Evolutionary conservation across 2,113 vertebrate genomes (phyloP).

Genomic region (Entomyzon cyanotis): DNA sequence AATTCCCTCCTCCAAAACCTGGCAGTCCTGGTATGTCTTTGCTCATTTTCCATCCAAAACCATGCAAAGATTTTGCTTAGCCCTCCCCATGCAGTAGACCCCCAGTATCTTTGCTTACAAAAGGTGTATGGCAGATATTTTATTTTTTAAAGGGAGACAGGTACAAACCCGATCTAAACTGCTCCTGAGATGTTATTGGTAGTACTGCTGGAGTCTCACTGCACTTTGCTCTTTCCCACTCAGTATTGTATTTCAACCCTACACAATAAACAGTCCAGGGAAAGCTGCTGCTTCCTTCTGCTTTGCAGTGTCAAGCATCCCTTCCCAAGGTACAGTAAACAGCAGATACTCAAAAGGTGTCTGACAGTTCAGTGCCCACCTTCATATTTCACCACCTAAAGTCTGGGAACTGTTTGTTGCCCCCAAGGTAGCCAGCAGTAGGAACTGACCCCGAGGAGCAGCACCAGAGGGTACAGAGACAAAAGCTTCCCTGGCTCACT

Average conservation of each 20-base stretch:
- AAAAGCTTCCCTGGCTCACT: background rate
- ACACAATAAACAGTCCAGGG: background rate
- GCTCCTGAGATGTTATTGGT: background rate
- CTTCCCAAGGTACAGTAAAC: background rate
- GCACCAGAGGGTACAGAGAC: background rate
- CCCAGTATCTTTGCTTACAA: background rate
- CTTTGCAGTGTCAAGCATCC: background rate
- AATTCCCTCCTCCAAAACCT: background rate
- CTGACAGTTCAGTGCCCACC: too few relatives aligned
- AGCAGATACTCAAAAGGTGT: rapidly evolving
- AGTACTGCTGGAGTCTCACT: background rate
- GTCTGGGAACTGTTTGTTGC: background rate
- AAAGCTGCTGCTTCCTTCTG: background rate
- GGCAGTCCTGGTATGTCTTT: rapidly evolving
- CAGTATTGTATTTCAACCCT: background rate
- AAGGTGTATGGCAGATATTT: background rate
- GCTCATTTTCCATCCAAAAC: background rate
- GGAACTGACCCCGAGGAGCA: background rate
- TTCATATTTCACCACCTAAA: background rate
- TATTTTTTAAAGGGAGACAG: background rate
- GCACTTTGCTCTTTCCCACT: background rate
- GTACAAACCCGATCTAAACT: background rate
- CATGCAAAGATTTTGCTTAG: rapidly evolving
- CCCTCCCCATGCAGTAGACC: rapidly evolving
- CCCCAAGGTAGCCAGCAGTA: background rate